These are phyloP conservation scores for Trichoplax adhaerens DNA, from an alignment of 37 sponge, comb jelly and placozoan species.

Conservation along the genomic window DNA sequence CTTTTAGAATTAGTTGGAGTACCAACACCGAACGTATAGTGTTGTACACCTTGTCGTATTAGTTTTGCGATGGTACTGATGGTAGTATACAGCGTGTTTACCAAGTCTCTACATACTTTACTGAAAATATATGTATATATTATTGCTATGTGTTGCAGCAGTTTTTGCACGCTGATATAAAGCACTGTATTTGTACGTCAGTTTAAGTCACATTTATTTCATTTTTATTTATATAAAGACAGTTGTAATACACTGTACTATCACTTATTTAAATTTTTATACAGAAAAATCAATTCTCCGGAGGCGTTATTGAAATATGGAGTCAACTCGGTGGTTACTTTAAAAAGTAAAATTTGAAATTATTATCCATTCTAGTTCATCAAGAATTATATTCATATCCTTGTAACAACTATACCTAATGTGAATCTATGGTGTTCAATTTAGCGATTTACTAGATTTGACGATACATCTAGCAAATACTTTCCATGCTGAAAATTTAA, in stretches of 20 bases:
- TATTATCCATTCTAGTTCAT: background rate
- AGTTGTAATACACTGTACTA: conserved; percentile 14
- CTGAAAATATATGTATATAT: background rate
- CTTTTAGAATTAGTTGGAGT: background rate
- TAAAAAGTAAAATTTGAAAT: conserved; percentile 16
- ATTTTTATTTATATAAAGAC: background rate
- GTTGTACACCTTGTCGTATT: too few species aligned
- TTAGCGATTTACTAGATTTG: conserved; percentile 42
- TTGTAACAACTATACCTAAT: background rate
- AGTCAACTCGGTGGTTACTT: conserved; percentile 65
- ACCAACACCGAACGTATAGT: too few species aligned
- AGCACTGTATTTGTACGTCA: too few species aligned
- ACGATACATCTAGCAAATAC: conserved; percentile 21
- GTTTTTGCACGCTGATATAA: too few species aligned
- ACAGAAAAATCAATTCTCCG: conserved; percentile 42
- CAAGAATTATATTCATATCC: background rate
- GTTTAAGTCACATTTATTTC: too few species aligned
- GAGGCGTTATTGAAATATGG: conserved; percentile 91
- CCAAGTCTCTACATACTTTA: background rate
- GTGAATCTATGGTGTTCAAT: background rate
- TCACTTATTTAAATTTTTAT: conserved; percentile 9
- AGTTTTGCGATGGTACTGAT: too few species aligned
- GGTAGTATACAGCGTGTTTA: background rate
- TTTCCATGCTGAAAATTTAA: conserved; percentile 21
- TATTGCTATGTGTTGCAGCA: conserved; percentile 17